phyloP scores from a whole-genome alignment of 2,113 vertebrate species.

The Malurus cyaneus region DNA sequence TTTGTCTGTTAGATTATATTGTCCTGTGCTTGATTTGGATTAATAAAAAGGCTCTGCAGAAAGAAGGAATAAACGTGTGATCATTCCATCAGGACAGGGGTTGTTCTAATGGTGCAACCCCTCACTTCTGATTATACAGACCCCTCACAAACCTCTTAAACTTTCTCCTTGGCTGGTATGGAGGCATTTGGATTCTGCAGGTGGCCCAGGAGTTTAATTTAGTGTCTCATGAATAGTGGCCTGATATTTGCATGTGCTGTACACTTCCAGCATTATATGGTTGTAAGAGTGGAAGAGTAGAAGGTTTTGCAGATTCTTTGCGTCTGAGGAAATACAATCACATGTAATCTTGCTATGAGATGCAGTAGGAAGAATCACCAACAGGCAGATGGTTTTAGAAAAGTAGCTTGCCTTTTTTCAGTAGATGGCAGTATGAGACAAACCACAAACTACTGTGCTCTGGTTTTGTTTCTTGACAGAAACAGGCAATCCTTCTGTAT shows the following conservation, averaged over 20 bases:
- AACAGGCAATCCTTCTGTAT: background rate
- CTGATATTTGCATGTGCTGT: background rate
- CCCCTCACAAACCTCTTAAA: background rate
- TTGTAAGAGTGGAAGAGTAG: background rate
- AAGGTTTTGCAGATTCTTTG: background rate
- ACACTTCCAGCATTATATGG: background rate
- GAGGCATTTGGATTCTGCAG: background rate
- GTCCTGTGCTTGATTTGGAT: background rate
- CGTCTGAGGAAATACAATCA: background rate
- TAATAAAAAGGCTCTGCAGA: background rate
- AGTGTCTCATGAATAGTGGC: background rate
- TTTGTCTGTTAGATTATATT: background rate
- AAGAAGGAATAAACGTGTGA: background rate
- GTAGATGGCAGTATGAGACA: slow-evolving; percentile 64
- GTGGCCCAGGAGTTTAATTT: background rate
- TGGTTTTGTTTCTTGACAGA: background rate
- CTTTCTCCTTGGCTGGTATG: background rate
- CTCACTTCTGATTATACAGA: background rate
- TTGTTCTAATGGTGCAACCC: background rate
- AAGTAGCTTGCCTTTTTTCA: slow-evolving; percentile 32
- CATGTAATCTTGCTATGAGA: background rate
- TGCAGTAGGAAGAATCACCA: background rate
- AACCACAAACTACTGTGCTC: background rate
- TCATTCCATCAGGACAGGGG: background rate
- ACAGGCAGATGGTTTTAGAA: background rate